These are phyloP conservation scores for Cheilosia soror DNA, from an alignment of 2,888 invertebrate species.

Conservation along the genomic window DNA sequence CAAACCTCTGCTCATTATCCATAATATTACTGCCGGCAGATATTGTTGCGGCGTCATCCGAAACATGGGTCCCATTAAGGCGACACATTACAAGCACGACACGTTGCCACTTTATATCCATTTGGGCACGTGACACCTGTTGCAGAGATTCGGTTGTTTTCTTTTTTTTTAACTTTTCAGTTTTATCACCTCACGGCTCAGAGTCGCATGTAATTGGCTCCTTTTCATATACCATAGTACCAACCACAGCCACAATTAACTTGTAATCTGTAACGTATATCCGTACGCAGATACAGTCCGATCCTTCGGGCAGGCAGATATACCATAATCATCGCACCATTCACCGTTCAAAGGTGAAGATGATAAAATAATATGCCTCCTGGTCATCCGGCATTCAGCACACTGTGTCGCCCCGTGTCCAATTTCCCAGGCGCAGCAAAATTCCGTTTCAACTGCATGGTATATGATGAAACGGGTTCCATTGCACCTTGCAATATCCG, in stretches of 20 bases:
- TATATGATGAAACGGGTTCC: conserved; percentile 58
- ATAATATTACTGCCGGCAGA: neutral
- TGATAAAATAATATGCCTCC: conserved; percentile 73
- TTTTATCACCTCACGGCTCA: conserved; percentile 69
- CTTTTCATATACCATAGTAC: conserved; percentile 37
- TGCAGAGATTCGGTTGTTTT: conserved; percentile 14
- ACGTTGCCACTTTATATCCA: conserved; percentile 22
- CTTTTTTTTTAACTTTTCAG: conserved; percentile 52
- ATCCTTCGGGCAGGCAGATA: conserved; percentile 53
- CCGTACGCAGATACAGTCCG: conserved; percentile 54
- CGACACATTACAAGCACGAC: conserved; percentile 45
- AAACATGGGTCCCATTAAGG: conserved; percentile 70
- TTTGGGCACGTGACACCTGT: conserved; percentile 56
- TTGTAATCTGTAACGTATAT: conserved; percentile 67
- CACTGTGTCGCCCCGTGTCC: conserved; percentile 22
- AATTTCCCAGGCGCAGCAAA: conserved; percentile 42
- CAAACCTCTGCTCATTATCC: conserved; percentile 62
- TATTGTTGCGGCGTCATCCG: conserved; percentile 50
- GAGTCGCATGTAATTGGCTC: conserved; percentile 60
- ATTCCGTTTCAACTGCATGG: conserved; percentile 5
- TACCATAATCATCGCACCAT: conserved; percentile 61
- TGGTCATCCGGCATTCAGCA: conserved; percentile 53
- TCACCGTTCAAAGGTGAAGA: conserved; percentile 72
- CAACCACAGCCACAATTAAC: conserved; percentile 62
- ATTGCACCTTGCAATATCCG: conserved; percentile 63